Conservation (phyloP, 2,113 vertebrate genomes). For the Alosa alosa region DNA sequence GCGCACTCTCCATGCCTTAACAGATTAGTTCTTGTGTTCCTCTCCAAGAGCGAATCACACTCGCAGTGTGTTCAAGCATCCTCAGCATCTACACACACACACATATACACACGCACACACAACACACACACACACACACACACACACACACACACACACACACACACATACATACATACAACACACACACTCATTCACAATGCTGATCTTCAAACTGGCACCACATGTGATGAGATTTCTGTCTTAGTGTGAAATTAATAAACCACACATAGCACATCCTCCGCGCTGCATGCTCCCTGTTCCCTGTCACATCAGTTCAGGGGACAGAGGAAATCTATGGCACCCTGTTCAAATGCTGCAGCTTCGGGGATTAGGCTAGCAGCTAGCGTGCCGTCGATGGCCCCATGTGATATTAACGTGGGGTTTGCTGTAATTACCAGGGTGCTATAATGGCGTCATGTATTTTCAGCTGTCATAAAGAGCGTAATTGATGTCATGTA, state of each 20-base stretch:
- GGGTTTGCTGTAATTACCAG: background rate
- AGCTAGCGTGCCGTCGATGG: background rate
- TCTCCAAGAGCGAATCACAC: background rate
- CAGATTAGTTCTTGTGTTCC: background rate
- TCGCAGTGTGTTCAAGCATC: background rate
- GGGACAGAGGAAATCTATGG: background rate
- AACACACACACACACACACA: too few species aligned
- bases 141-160: too few species aligned
- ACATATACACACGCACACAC: too few species aligned
- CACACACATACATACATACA: too few species aligned
- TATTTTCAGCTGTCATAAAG: background rate
- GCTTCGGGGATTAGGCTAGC: background rate
- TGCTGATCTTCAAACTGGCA: background rate
- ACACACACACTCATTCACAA: too few species aligned
- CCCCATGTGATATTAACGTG: background rate
- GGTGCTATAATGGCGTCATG: background rate
- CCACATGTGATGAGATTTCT: constrained; percentile 4
- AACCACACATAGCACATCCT: background rate
- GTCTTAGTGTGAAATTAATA: constrained; percentile 19
- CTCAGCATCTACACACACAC: background rate
- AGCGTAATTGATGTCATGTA: background rate
- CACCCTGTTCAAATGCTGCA: background rate
- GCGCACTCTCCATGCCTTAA: background rate
- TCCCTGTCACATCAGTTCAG: background rate
- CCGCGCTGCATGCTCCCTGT: background rate